A percentile compares a stretch with the other conserved stretches of the same genome.
Evolutionary conservation across 2,797 vertebrate species (phyloP).

Genomic region (Sebastes melanostomus): DNA sequence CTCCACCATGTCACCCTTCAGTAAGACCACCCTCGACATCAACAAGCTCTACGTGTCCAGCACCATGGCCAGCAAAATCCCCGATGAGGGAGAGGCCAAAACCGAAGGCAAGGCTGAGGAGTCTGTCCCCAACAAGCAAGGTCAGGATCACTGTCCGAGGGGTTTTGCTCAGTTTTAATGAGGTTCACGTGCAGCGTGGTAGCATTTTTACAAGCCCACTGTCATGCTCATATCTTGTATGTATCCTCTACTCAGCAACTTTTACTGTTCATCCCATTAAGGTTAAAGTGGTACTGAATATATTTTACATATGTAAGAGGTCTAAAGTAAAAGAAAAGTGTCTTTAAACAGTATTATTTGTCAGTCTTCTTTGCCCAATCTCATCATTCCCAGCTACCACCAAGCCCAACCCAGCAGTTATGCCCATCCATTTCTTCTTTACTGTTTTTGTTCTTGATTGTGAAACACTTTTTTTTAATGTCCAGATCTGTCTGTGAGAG

Average conservation of each 20-base stretch:
- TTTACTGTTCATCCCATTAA: background rate
- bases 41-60: slow-evolving; percentile 93
- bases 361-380: background rate
- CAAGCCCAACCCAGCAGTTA: background rate
- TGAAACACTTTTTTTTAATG: background rate
- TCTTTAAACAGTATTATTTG: background rate
- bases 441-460: background rate
- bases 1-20: slow-evolving; percentile 88
- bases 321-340: background rate
- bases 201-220: background rate
- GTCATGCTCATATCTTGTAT: background rate
- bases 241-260: background rate
- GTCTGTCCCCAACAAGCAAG: slow-evolving; percentile 78
- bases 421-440: background rate
- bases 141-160: slow-evolving; percentile 66
- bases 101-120: slow-evolving; percentile 86
- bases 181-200: background rate
- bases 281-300: background rate
- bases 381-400: background rate
- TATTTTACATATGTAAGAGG: background rate
- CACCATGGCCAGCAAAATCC: slow-evolving; percentile 85
- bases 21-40: slow-evolving; percentile 93
- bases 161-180: slow-evolving; percentile 26
- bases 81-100: slow-evolving; percentile 84
- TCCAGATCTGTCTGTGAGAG: slow-evolving; percentile 84